Base-by-base conservation (phyloP, 1,140 invertebrate species). In the Sitophilus oryzae region DNA sequence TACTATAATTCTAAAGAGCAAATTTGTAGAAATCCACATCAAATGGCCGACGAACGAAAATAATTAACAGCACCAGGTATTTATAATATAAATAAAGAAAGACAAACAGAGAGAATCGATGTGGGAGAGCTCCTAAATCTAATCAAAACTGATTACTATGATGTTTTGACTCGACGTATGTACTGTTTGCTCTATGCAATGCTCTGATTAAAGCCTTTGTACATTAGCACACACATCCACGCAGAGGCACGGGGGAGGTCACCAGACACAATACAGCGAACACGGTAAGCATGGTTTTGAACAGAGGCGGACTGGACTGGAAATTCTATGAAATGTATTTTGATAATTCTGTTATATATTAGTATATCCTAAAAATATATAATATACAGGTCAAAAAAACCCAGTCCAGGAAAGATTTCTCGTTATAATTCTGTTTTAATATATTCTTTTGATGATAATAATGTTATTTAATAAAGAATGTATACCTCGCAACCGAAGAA, bases 111-210 rank as follows among this genome's bases (percentile, higher is more conserved):
- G 20, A 15, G 20, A 40, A 11, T 20, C 11, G 22, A 18, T 21
- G 40, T 8, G 1, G 22, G 40, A 21, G 42, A 42, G 19, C 23
- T 47, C 16, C 43, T 54, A 68, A 68, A 68, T 67, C 66, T 66
- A 68, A 68, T 68, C 66, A 66, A 66, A 66, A 66, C 58, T 64
- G 63, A 68, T 68, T 67, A 64, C 66, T 63, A 67, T 65, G 63
- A 62, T 67, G 66, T 68, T 68, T 68, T 68, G 63, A 67, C 66
- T 64, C 48, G 43, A 23, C 48, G 60, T 61, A 51, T 62, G 64
- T 53, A 61, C 58, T 66, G 59, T 66, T 66, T 68, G 63, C 62
- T 63, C 62, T 49, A 60, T 64, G 63, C 62, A 61, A 59, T 52
- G 62, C 59, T 56, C 63, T 68, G 66, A 68, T 68, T 68, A 66